These are phyloP conservation scores for Brachirus orientalis DNA, from an alignment of 2,113 vertebrate species.

Conservation along the genomic window DNA sequence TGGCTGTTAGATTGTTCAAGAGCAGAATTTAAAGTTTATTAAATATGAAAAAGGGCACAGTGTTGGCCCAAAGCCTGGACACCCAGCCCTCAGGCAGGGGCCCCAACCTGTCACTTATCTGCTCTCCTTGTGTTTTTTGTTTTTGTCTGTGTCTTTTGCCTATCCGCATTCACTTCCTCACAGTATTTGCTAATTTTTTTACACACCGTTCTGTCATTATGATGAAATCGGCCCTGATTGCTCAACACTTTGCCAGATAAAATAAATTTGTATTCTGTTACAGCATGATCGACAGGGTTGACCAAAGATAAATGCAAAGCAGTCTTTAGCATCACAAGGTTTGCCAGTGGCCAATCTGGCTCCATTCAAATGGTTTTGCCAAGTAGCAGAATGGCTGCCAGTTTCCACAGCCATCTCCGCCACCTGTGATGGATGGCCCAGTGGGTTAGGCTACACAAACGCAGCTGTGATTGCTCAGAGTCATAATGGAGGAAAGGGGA, in stretches of 20 bases:
- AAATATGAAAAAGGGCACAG: constrained; percentile 69
- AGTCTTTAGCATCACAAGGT: constrained; percentile 67
- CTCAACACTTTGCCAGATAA: constrained; percentile 65
- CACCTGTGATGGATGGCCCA: constrained; percentile 83
- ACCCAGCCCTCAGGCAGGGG: constrained; percentile 54
- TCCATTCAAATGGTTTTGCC: constrained; percentile 68
- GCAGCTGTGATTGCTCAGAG: constrained; percentile 70
- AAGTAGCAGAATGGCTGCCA: constrained; percentile 77
- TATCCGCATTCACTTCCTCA: constrained; percentile 37
- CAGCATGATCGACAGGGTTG: constrained; percentile 58
- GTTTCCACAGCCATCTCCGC: constrained; percentile 77
- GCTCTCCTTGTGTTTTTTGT: constrained; percentile 4
- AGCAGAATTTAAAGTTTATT: constrained; percentile 61
- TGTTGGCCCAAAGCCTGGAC: constrained; percentile 62
- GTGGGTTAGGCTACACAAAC: constrained; percentile 72
- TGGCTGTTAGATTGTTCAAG: constrained; percentile 32
- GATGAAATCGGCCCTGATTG: constrained; percentile 70
- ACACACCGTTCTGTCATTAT: constrained; percentile 59
- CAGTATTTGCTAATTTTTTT: constrained; percentile 59
- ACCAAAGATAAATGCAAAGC: constrained; percentile 65
- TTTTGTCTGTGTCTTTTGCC: background rate
- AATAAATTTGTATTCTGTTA: constrained; percentile 77
- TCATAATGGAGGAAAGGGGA: constrained; percentile 63
- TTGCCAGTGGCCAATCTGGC: constrained; percentile 79
- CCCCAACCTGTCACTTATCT: constrained; percentile 44